Evolutionary conservation across 2,888 invertebrate genomes (phyloP).

Genomic region (Orthosia incerta): DNA sequence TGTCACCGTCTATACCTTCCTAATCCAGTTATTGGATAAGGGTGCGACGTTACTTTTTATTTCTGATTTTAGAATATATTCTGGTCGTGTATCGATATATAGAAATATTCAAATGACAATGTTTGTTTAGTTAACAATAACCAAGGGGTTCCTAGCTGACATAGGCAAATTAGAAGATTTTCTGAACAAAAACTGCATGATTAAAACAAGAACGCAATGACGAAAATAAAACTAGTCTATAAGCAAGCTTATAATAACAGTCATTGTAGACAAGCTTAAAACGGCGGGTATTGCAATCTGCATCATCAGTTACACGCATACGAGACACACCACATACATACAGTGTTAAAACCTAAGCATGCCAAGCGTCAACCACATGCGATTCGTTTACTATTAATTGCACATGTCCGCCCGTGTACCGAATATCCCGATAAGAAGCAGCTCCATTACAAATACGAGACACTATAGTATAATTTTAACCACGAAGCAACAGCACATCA

Average conservation of each 20-base stretch:
- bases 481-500: neutral
- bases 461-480: neutral
- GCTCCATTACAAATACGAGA: conserved; percentile 63
- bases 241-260: neutral
- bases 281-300: neutral
- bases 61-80: conserved; percentile 51
- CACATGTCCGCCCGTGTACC: conserved; percentile 73
- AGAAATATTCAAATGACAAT: conserved; percentile 44
- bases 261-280: neutral
- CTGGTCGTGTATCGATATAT: conserved; percentile 41
- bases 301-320: neutral
- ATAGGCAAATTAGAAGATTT: neutral
- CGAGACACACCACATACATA: neutral
- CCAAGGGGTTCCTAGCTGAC: neutral
- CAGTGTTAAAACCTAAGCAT: conserved; percentile 37
- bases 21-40: conserved; percentile 87
- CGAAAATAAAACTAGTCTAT: neutral
- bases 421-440: conserved; percentile 73
- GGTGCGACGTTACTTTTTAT: conserved; percentile 70
- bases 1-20: conserved; percentile 80
- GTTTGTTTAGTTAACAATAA: conserved; percentile 17
- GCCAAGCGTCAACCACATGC: conserved; percentile 60
- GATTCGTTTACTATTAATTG: conserved; percentile 74
- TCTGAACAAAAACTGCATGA: neutral
- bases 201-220: neutral